Percentiles rank a stretch among this genome's conserved stretches.
These are phyloP conservation scores for Oreochromis grahami DNA, from an alignment of 2,797 vertebrate species.

Conservation along the genomic window DNA sequence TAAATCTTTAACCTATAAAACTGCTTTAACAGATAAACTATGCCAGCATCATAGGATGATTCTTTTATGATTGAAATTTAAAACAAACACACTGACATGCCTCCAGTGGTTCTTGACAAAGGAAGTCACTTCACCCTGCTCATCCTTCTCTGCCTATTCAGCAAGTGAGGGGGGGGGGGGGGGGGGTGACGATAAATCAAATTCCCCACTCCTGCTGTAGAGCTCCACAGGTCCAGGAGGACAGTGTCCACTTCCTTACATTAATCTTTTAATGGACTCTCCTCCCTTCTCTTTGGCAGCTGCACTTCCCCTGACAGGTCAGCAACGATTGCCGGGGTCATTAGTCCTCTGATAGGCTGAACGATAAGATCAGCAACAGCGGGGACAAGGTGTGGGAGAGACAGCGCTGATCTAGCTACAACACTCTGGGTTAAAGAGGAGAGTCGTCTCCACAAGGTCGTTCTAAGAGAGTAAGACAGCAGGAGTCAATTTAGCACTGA, in stretches of 20 bases:
- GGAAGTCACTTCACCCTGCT: conserved; percentile 17
- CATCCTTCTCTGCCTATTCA: conserved; percentile 64
- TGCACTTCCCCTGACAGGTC: conserved; percentile 64
- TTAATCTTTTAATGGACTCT: conserved; percentile 83
- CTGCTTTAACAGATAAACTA: not conserved
- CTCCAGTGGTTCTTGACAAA: conserved; percentile 36
- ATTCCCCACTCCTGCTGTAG: conserved; percentile 60
- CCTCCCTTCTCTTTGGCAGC: conserved; percentile 66
- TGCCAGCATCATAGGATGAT: not conserved
- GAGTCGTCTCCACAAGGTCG: conserved; percentile 37
- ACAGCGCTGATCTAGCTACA: conserved; percentile 51
- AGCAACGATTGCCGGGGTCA: conserved; percentile 71
- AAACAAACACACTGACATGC: conserved; percentile 15
- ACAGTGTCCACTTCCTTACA: conserved; percentile 77
- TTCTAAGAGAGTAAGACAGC: not conserved
- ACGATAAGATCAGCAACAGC: conserved; percentile 75
- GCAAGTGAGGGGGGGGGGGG: conserved; percentile 34
- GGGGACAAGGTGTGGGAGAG: conserved; percentile 58
- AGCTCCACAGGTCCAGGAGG: conserved; percentile 73
- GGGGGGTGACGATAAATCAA: conserved; percentile 66
- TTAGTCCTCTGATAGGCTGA: conserved; percentile 73
- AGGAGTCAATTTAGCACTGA: conserved; percentile 6
- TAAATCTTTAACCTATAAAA: not conserved
- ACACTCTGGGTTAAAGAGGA: conserved; percentile 40
- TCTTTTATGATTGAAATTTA: not conserved